Conservation (phyloP, 2,113 vertebrate species). For the Coregonus clupeaformis region DNA sequence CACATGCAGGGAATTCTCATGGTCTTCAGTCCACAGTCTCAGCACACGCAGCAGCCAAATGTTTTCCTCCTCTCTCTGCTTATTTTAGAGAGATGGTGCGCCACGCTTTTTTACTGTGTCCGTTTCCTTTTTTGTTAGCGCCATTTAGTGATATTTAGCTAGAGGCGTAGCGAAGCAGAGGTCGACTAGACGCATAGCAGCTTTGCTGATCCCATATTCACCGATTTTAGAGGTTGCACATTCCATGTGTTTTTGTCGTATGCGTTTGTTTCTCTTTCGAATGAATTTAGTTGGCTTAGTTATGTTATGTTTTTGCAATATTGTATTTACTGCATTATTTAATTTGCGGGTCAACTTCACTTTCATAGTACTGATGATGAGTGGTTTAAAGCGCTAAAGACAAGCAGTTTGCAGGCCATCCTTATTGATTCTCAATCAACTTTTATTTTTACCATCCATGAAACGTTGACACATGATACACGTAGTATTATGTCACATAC, state of each 20-base stretch:
- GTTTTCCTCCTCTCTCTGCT: conserved; percentile 35
- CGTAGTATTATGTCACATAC: conserved; percentile 63
- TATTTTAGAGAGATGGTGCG: conserved; percentile 37
- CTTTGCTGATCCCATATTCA: conserved; percentile 28
- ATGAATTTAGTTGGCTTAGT: conserved; percentile 23
- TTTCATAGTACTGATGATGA: conserved; percentile 18
- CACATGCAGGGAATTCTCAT: conserved; percentile 58
- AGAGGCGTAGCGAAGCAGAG: conserved; percentile 26
- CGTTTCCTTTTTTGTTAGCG: conserved; percentile 47
- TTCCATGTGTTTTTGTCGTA: conserved; percentile 39
- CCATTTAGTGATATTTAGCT: conserved; percentile 52
- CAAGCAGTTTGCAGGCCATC: conserved; percentile 54
- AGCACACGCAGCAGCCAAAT: conserved; percentile 50
- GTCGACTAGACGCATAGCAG: conserved; percentile 45
- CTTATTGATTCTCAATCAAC: conserved; percentile 38
- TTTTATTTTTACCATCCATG: conserved; percentile 28
- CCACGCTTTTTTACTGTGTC: conserved; percentile 20
- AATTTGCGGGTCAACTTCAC: conserved; percentile 31
- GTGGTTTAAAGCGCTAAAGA: conserved; percentile 27
- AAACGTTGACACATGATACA: conserved; percentile 60
- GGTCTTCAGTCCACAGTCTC: conserved; percentile 17
- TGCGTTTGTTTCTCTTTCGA: not conserved
- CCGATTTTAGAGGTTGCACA: no score
- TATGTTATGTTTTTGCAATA: conserved; percentile 26
- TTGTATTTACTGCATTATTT: conserved; percentile 36